Conservation (phyloP, 2,888 invertebrate species). For the Yponomeuta evonymella region DNA sequence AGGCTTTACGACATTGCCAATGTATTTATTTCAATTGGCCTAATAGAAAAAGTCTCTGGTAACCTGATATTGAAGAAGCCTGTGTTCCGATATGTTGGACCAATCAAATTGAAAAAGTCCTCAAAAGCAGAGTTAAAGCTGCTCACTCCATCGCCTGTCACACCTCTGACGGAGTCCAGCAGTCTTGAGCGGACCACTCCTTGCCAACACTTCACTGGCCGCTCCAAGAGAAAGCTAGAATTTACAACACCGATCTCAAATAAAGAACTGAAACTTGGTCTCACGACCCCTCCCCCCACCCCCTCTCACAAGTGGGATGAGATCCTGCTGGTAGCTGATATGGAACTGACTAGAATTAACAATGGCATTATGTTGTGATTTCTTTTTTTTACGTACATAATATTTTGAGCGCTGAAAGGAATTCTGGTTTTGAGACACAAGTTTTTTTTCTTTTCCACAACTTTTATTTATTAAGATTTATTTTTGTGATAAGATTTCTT, state of each 20-base stretch:
- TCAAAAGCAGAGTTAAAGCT: conserved; percentile 36
- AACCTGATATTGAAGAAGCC: conserved; percentile 79
- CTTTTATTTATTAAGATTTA: conserved; percentile 29
- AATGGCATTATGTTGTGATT: conserved; percentile 38
- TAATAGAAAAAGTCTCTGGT: conserved; percentile 81
- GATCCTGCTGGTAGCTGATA: conserved; percentile 73
- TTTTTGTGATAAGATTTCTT: conserved; percentile 43
- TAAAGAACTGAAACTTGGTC: conserved; percentile 50
- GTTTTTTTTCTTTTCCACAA: conserved; percentile 10
- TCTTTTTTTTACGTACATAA: conserved; percentile 13
- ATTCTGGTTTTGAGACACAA: conserved; percentile 13
- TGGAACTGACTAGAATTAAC: conserved; percentile 76
- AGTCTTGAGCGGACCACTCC: conserved; percentile 42
- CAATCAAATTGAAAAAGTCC: conserved; percentile 55
- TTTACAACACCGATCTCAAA: conserved; percentile 58
- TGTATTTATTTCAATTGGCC: conserved; percentile 83
- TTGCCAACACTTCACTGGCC: conserved; percentile 53
- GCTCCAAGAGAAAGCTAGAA: conserved; percentile 67
- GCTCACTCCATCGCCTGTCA: conserved; percentile 55
- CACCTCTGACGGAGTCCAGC: conserved; percentile 50
- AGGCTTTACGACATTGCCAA: conserved; percentile 87
- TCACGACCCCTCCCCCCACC: conserved; percentile 61
- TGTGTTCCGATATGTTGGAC: conserved; percentile 80
- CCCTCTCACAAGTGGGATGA: conserved; percentile 75
- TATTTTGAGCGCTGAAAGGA: conserved; percentile 22